Evolutionary conservation across 1,140 invertebrate species (phyloP), one percentile per base, ranked within the genome.

Genomic region (Dermatophagoides farinae): DNA sequence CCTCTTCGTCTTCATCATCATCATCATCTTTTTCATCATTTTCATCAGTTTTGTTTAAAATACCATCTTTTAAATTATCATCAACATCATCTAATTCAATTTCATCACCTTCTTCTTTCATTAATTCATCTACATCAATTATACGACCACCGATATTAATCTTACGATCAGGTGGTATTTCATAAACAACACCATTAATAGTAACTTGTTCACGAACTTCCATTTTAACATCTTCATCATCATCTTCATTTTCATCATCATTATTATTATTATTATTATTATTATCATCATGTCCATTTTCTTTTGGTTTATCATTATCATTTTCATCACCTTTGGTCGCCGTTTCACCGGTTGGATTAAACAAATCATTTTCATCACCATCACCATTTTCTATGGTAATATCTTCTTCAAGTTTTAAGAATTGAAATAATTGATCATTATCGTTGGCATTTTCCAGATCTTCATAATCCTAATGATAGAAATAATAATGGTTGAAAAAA

Each of bases 381-480:
- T 64, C 57, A 23, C 63, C 63, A 61, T 67, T 67, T n/a, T 67
- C 64, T 16, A 62, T 62, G 37, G 55, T 47, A 52, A 46, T 39
- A 46, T 64, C 62, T 37, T 43, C 53, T 47, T 68, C 70, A 40
- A 75, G 58, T 63, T 73, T 72, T 6, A 80, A 69, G 71, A 92
- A 92, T 67, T 82, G 80, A 73, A 91, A 85, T 68, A 93, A 74
- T 67, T 82, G 82, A 70, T 93, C 86, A 65, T 84, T 80, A 79
- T 95, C 90, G 76, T 90, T 86, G 43, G 88, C 84, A 69, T 86
- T 74, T 72, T 89, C 85, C 76, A 93, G 92, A 65, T 83, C 83
- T 71, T 91, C 86, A 75, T 89, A 93, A 72, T 92, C 88, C 87
- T 91, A 71, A 25, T 49, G 72, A 72, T 39, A 66, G 61, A 60